A percentile compares a stretch with the other conserved stretches of the same genome.
Evolutionary conservation across 1,140 invertebrate genomes (phyloP).

Genomic region (Stegodyphus mimosarum): DNA sequence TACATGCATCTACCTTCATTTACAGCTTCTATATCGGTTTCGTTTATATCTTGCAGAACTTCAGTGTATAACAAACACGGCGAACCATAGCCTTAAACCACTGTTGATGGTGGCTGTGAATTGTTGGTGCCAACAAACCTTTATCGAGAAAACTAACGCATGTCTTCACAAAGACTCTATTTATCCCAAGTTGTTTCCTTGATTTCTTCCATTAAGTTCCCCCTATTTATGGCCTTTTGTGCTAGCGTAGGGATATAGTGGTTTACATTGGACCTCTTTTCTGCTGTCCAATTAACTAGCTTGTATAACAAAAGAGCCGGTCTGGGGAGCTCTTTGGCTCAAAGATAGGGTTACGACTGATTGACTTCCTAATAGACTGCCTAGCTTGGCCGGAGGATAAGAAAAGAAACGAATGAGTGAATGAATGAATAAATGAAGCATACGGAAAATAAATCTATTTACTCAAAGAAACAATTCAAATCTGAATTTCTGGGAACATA

Average conservation of each 20-base stretch:
- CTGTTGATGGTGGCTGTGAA: constrained; percentile 42
- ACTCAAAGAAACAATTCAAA: constrained; percentile 25
- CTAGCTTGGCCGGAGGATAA: constrained; percentile 24
- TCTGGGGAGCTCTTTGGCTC: constrained; percentile 16
- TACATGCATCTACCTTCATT: constrained; percentile 8
- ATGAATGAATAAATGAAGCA: constrained; percentile 25
- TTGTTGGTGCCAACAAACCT: constrained; percentile 42
- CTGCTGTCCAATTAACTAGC: constrained; percentile 48
- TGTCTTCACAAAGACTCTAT: constrained; percentile 56
- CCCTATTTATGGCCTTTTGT: constrained; percentile 50
- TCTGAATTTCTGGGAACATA: constrained; percentile 19
- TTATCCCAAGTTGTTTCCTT: constrained; percentile 56
- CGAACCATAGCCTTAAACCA: constrained; percentile 44
- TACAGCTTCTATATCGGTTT: constrained; percentile 50
- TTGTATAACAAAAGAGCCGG: constrained; percentile 48
- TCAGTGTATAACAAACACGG: constrained; percentile 31
- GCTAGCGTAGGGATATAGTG: constrained; percentile 42
- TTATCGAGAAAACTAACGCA: constrained; percentile 51
- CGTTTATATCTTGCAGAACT: constrained; percentile 37
- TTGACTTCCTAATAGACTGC: constrained; percentile 48
- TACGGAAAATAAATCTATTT: not conserved
- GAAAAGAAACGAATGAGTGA: constrained; percentile 34
- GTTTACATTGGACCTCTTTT: constrained; percentile 50
- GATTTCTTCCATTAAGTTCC: constrained; percentile 57
- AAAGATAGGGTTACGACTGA: constrained; percentile 50